Evolutionary conservation across 2,888 invertebrate genomes (phyloP).

Genomic region (Hirtodrosophila cameraria): DNA sequence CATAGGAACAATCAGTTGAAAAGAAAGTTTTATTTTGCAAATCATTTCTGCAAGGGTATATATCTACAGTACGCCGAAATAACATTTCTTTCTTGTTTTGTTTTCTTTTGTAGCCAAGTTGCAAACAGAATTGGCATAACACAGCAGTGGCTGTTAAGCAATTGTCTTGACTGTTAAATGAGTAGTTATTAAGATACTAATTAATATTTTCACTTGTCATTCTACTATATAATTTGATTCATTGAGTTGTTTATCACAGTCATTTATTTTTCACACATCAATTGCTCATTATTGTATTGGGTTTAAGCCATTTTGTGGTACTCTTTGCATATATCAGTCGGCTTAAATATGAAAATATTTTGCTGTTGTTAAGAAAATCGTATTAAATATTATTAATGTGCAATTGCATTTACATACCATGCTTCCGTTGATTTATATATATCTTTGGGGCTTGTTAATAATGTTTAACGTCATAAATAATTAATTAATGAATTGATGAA

Average conservation of each 20-base stretch:
- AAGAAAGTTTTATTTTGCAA: too few relatives aligned
- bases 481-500: slow-evolving; percentile 45
- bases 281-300: slow-evolving; percentile 51
- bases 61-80: too few relatives aligned
- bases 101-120: too few relatives aligned
- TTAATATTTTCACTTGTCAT: too few relatives aligned
- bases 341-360: slow-evolving; percentile 39
- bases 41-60: too few relatives aligned
- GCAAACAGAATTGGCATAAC: too few relatives aligned
- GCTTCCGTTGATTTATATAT: slow-evolving; percentile 60
- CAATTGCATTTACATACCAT: slow-evolving; percentile 37
- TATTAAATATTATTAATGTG: slow-evolving; percentile 62
- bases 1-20: too few relatives aligned
- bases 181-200: too few relatives aligned
- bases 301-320: slow-evolving; percentile 57
- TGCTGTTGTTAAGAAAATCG: slow-evolving; percentile 41
- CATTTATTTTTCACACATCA: slow-evolving; percentile 58
- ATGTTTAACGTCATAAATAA: slow-evolving; percentile 48
- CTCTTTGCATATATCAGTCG: slow-evolving; percentile 10
- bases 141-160: too few relatives aligned
- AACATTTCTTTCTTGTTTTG: too few relatives aligned
- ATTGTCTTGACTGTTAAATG: too few relatives aligned
- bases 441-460: slow-evolving; percentile 60
- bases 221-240: background rate
- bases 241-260: slow-evolving; percentile 11